Percentiles rank a stretch among this genome's conserved stretches.
phyloP scores from a whole-genome alignment of 2,888 invertebrate species.

The Theretra japonica region DNA sequence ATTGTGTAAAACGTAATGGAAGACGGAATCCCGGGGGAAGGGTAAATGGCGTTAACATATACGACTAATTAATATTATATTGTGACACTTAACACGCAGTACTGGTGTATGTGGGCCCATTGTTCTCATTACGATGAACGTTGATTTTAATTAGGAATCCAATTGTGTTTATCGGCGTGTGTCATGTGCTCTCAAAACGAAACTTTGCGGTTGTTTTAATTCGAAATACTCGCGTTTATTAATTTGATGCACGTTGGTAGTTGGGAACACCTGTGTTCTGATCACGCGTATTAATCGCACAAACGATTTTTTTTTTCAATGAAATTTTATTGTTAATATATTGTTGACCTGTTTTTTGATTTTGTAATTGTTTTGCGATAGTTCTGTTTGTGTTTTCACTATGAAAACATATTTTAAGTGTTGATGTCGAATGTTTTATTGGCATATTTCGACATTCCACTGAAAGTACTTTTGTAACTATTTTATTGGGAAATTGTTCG shows the following conservation, averaged over 20 bases:
- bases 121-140: constrained; percentile 52
- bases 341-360: not conserved
- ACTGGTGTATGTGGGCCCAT: constrained; percentile 58
- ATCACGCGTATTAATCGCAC: not conserved
- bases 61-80: constrained; percentile 21
- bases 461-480: too few species aligned
- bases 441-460: too few species aligned
- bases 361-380: not conserved
- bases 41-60: constrained; percentile 11
- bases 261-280: constrained; percentile 30
- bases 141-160: constrained; percentile 55
- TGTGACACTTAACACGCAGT: constrained; percentile 35
- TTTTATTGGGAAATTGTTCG: too few species aligned
- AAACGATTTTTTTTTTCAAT: not conserved
- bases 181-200: constrained; percentile 29
- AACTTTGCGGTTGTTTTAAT: constrained; percentile 32
- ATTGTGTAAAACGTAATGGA: not conserved
- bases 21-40: not conserved
- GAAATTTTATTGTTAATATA: not conserved
- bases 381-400: not conserved
- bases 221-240: constrained; percentile 30
- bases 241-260: constrained; percentile 12
- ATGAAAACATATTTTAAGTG: not conserved
- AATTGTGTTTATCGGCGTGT: constrained; percentile 37
- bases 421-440: not conserved